Evolutionary conservation across 1,140 invertebrate species (phyloP).

Genomic region (Lordiphosa clarofinis): DNA sequence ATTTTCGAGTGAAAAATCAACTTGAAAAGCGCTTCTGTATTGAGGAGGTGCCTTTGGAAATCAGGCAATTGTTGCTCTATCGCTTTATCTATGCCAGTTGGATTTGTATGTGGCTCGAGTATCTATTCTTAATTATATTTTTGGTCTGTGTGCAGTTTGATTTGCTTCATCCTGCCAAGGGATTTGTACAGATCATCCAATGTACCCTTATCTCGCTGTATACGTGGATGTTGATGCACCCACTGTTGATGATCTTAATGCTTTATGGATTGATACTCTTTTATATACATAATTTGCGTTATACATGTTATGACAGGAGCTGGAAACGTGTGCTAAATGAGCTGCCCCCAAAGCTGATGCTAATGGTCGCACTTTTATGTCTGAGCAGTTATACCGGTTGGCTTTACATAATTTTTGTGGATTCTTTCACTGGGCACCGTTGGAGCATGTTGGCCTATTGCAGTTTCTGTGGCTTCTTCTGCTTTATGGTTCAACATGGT

Average conservation of each 20-base stretch:
- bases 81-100: slow-evolving; percentile 20
- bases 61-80: slow-evolving; percentile 12
- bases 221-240: not conserved
- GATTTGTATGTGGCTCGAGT: slow-evolving; percentile 18
- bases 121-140: slow-evolving; percentile 13
- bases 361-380: not conserved
- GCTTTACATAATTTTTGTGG: slow-evolving; percentile 19
- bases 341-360: slow-evolving; percentile 3
- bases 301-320: not conserved
- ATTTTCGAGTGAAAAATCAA: too few relatives aligned
- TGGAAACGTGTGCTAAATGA: not conserved
- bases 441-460: slow-evolving; percentile 7
- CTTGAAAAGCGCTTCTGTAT: not conserved
- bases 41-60: not conserved
- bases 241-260: not conserved
- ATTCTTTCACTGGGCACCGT: not conserved
- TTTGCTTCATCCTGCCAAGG: not conserved
- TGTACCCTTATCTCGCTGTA: slow-evolving; percentile 2
- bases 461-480: slow-evolving; percentile 10
- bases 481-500: slow-evolving; percentile 11
- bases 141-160: slow-evolving; percentile 11
- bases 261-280: slow-evolving; percentile 27
- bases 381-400: slow-evolving; percentile 10
- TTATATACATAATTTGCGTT: slow-evolving; percentile 19
- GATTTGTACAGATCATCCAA: not conserved